These are phyloP conservation scores for Podargus strigoides DNA, from an alignment of 2,797 vertebrate species.

Conservation along the genomic window DNA sequence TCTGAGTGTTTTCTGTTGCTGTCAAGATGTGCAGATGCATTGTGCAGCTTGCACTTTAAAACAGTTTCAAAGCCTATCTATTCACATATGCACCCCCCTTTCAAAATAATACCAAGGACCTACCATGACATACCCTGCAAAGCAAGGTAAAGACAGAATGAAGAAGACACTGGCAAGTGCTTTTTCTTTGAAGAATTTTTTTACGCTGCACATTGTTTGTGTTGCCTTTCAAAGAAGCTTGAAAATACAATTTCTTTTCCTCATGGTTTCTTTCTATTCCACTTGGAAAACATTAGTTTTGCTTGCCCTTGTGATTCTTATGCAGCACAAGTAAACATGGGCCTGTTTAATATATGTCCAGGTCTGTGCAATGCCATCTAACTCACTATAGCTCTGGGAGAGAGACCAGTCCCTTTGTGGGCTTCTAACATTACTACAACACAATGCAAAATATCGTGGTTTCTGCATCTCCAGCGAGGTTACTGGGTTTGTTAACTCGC, in stretches of 20 bases:
- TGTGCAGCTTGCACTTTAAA: not conserved
- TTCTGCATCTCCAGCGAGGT: not conserved
- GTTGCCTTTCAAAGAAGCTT: constrained; percentile 54
- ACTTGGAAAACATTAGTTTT: constrained; percentile 66
- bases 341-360: constrained; percentile 62
- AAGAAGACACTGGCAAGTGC: not conserved
- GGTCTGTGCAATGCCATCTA: constrained; percentile 32
- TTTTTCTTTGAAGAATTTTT: constrained; percentile 1
- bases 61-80: constrained; percentile 4
- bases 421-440: not conserved
- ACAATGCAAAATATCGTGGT: not conserved
- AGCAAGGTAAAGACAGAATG: not conserved
- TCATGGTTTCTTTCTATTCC: constrained; percentile 40
- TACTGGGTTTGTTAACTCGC: not conserved
- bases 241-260: constrained; percentile 56
- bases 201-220: constrained; percentile 13
- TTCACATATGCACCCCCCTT: not conserved
- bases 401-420: not conserved
- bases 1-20: constrained; percentile 22
- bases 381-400: constrained; percentile 27
- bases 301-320: constrained; percentile 46
- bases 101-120: constrained; percentile 2
- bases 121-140: not conserved
- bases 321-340: constrained; percentile 39
- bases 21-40: not conserved